Evolutionary conservation across 2,888 invertebrate species (phyloP).

Genomic region (Helicoverpa assulta): DNA sequence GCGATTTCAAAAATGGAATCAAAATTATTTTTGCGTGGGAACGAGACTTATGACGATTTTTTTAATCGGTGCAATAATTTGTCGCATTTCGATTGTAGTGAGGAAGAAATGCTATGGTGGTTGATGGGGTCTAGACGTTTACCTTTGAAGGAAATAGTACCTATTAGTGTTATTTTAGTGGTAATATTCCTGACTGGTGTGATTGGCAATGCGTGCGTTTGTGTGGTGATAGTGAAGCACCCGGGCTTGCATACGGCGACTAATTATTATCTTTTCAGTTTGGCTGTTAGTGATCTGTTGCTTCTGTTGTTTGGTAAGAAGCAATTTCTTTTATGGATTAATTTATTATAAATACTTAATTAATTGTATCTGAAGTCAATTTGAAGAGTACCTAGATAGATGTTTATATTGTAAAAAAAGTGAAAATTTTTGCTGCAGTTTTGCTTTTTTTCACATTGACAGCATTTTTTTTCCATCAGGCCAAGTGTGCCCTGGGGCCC

Average conservation of each 20-base stretch:
- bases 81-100: constrained; percentile 89
- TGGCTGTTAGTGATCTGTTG: constrained; percentile 96
- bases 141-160: constrained; percentile 89
- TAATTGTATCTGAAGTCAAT: no score
- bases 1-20: constrained; percentile 69
- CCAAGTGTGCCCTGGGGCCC: no score
- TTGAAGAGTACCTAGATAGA: no score
- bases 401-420: no score
- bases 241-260: constrained; percentile 96
- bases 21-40: constrained; percentile 74
- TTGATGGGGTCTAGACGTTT: constrained; percentile 91
- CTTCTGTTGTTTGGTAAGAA: constrained; percentile 95
- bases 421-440: no score
- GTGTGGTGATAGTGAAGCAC: constrained; percentile 95
- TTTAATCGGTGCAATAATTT: constrained; percentile 85
- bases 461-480: no score
- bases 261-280: constrained; percentile 97
- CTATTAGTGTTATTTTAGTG: constrained; percentile 93
- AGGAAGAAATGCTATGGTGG: constrained; percentile 90
- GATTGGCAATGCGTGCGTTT: constrained; percentile 95
- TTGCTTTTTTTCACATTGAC: no score
- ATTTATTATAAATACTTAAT: no score
- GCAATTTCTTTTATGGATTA: neutral
- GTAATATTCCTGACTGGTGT: constrained; percentile 96
- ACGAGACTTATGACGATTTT: constrained; percentile 84